Evolutionary conservation across 2,888 invertebrate species (phyloP), one percentile per base, ranked within the genome.

Genomic region (Tinea semifulvella): DNA sequence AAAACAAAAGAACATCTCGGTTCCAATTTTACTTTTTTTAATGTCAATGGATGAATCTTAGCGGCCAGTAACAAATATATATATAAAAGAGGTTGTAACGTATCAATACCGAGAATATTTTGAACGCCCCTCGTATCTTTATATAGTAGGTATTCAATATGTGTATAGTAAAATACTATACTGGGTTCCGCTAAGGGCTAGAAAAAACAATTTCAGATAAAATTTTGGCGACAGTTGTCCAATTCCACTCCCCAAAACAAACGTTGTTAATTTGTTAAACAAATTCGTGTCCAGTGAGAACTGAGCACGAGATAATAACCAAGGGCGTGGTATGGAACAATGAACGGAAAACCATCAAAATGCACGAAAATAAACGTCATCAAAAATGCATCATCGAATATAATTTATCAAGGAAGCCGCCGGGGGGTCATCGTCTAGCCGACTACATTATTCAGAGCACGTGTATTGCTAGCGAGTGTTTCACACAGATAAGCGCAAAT

Each of bases 381-480:
- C 22, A 40, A 40, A 40, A 20, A 40, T 40, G 40, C 40, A 40
- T 40, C 40, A 40, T 5, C 18, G 31, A 36, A 16, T 17, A 36
- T 36, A 36, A 36, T 36, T 31, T 36, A 18, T 14, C 13, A 14
- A 22, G 22, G 22, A 17, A 20, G 13, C 11, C n/a, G n/a, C n/a
- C 22, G 22, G 40, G 22, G 40, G 40, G 40, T 22, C 40, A 14
- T 17, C 40, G 13, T 18, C 17, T 31, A 5, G 58, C 16, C 14
- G 62, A n/a, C n/a, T 71, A 74, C 74, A 75, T 76, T 76, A 79
- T 79, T 77, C 79, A 57, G 56, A 45, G 60, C 75, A 73, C 79
- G 79, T 66, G 60, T 56, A 56, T 54, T 65, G 74, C 71, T 66
- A 65, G 66, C 64, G 73, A 68, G 65, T 71, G 76, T 58, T 71